Evolutionary conservation across 2,888 invertebrate species (phyloP).

Genomic region (Spialia ferax): DNA sequence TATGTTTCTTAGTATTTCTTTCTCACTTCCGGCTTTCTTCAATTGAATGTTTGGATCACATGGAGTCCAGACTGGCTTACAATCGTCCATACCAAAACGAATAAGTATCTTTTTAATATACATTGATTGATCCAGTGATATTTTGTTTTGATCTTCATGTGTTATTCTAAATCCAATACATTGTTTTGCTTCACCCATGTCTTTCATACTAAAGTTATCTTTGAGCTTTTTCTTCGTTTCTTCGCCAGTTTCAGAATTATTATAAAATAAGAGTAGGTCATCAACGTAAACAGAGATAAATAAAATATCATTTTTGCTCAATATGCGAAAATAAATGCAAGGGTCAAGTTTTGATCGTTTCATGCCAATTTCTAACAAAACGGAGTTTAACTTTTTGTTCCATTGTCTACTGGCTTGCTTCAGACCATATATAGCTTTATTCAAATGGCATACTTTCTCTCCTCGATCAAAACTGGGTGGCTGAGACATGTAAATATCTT

Average conservation of each 20-base stretch:
- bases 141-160: background rate
- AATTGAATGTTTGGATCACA: background rate
- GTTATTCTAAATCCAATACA: constrained; percentile 3
- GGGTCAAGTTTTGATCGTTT: background rate
- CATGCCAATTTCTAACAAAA: background rate
- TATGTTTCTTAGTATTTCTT: background rate
- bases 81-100: background rate
- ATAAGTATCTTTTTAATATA: background rate
- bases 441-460: background rate
- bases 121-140: background rate
- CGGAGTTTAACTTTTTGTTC: background rate
- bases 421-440: background rate
- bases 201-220: background rate
- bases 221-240: background rate
- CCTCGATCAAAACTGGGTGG: background rate
- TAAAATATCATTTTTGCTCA: background rate
- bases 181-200: background rate
- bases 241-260: background rate
- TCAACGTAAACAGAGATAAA: background rate
- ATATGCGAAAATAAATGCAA: background rate
- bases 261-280: background rate
- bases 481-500: background rate
- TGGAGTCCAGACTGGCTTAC: background rate
- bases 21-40: background rate
- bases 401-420: background rate